Percentiles rank a stretch among this genome's conserved stretches.
Conservation (phyloP, 2,888 invertebrate species). For the Gymnosoma rotundatum region DNA sequence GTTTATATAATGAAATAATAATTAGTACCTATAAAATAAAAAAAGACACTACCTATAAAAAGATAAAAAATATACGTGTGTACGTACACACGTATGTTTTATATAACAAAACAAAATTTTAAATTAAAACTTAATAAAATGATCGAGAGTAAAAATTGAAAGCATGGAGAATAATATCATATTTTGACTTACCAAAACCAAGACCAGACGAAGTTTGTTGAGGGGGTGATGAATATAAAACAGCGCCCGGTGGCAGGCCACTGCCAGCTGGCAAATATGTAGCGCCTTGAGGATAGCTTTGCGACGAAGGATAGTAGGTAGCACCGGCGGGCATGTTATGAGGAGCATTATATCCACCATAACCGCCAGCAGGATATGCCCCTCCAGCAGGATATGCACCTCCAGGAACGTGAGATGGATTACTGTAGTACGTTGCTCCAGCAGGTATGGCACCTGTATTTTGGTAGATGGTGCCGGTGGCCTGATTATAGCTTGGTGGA, state of each 20-base stretch:
- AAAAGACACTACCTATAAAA: too few species aligned
- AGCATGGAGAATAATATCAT: not conserved
- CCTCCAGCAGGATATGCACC: constrained; percentile 62
- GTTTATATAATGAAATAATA: too few species aligned
- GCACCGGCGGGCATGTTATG: constrained; percentile 72
- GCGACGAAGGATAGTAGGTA: constrained; percentile 72
- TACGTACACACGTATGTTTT: too few species aligned
- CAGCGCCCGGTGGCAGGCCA: constrained; percentile 77
- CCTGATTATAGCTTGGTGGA: constrained; percentile 76
- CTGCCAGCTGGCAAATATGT: constrained; percentile 75
- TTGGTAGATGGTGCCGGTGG: constrained; percentile 76
- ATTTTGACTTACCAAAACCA: constrained; percentile 78
- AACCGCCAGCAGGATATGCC: constrained; percentile 73
- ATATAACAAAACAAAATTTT: too few species aligned
- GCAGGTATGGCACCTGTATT: constrained; percentile 73
- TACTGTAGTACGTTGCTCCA: constrained; percentile 75
- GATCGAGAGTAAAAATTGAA: not conserved
- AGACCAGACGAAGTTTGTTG: constrained; percentile 80
- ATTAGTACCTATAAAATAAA: too few species aligned
- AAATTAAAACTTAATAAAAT: not conserved
- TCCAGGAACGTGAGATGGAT: constrained; percentile 53
- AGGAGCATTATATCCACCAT: constrained; percentile 72
- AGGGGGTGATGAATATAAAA: constrained; percentile 76
- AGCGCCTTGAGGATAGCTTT: constrained; percentile 75
- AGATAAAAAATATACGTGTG: too few species aligned